These are phyloP conservation scores for Caenorhabditis becei DNA, from an alignment of 2,888 invertebrate genomes.

Conservation along the genomic window DNA sequence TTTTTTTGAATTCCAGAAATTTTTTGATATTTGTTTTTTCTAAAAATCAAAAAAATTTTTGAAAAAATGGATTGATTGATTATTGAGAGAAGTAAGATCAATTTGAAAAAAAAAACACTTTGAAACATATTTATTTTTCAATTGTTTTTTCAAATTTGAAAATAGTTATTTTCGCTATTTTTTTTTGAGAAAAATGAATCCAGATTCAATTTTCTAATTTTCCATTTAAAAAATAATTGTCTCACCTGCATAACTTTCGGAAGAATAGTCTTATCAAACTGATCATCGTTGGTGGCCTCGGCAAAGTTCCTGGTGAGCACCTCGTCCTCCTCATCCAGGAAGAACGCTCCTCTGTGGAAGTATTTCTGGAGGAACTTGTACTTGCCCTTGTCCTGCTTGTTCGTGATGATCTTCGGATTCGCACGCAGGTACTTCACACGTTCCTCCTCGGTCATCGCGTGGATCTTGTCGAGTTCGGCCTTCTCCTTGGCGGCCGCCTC, in stretches of 20 bases:
- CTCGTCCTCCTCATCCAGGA: slow-evolving; percentile 86
- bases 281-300: slow-evolving; percentile 96
- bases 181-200: background rate
- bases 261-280: slow-evolving; percentile 97
- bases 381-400: slow-evolving; percentile 96
- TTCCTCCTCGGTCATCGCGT: slow-evolving; percentile 97
- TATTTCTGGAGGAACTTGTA: slow-evolving; percentile 99
- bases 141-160: no score
- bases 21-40: no score
- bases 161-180: no score
- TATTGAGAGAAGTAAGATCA: no score
- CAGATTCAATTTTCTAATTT: no score
- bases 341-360: slow-evolving; percentile 99
- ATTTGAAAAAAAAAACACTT: no score
- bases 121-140: no score
- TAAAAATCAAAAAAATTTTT: no score
- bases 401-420: slow-evolving; percentile 94
- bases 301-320: slow-evolving; percentile 88
- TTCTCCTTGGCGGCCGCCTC: slow-evolving; percentile 75
- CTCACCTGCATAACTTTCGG: slow-evolving; percentile 97
- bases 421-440: slow-evolving; percentile 90
- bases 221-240: slow-evolving; percentile 9
- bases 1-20: no score
- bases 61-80: no score
- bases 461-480: slow-evolving; percentile 88